Base-by-base conservation (phyloP, 1,140 invertebrate species). In the Drosophila orena region DNA sequence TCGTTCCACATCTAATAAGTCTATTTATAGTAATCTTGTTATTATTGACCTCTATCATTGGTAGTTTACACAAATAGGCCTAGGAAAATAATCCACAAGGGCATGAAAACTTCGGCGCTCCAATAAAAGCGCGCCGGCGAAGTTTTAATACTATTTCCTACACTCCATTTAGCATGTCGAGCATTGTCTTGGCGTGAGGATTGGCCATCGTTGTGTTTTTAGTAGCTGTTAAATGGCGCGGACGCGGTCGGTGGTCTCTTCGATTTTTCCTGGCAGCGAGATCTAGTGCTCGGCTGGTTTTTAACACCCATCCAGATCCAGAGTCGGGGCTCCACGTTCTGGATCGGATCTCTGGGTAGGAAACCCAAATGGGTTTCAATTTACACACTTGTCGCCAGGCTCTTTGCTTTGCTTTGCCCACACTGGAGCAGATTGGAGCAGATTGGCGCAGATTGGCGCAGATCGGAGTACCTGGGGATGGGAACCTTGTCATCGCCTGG, bases 171-270 rank as follows among this genome's bases (percentile, higher is more conserved):
- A 71, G 57, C 40, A 40, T 61, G 42, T 55, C 35, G 46, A 50
- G 57, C 69, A 74, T 60, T 68, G 53, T 59, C 46, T 44, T 71
- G 76, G 59, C 22, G 15, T 66, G 76, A 70, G 47, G 60, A 66
- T 66, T 74, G 74, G 64, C 57, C 44, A 88, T 86, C 81, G 69
- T 61, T 59, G 77, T 52, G 49, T 52, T 86, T 86, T 86, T 86
- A 86, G 83, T 86, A 88, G 83, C 83, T 86, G 83, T 79, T 86
- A 86, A 86, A 86, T 86, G 83, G 79, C 70, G 56, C 20, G 47
- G 71, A 50, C 83, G 50, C 83, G 88, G 83, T 86, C 75, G 83
- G 83, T 86, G 83, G 83, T 86, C 83, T 38, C 14, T 49, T 44
- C 50, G 14, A 42, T 22, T 52, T 34, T 52, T 17, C 20, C 22